Evolutionary conservation across 2,113 vertebrate species (phyloP).

Genomic region (Noctilio leporinus): DNA sequence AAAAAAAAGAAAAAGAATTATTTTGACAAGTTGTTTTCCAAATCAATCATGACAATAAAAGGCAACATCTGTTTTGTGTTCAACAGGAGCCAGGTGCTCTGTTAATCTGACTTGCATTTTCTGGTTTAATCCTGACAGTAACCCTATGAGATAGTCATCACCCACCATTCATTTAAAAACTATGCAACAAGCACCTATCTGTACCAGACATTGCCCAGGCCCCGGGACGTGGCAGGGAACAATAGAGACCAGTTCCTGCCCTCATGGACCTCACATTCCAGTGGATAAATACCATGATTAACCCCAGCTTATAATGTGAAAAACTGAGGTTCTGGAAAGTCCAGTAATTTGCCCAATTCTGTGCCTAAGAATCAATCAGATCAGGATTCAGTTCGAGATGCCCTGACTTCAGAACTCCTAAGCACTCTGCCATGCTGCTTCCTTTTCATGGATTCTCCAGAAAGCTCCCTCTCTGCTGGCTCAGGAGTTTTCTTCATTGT

Average conservation of each 20-base stretch:
- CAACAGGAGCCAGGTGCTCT: neutral
- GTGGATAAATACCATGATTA: too few relatives aligned
- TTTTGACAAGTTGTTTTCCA: neutral
- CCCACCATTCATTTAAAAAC: neutral
- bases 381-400: neutral
- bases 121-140: neutral
- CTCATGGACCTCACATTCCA: neutral
- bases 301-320: neutral
- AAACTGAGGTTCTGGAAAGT: neutral
- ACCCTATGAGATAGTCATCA: neutral
- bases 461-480: neutral
- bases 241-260: neutral
- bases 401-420: neutral
- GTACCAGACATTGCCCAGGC: neutral
- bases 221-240: neutral
- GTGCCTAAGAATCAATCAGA: neutral
- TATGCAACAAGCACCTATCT: neutral
- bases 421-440: neutral
- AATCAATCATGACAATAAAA: neutral
- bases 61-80: neutral
- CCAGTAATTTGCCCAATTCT: neutral
- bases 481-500: neutral
- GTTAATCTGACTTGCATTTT: neutral
- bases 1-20: neutral
- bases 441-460: neutral